phyloP scores from a whole-genome alignment of 1,140 invertebrate genomes.

The Pomacea maculata region DNA sequence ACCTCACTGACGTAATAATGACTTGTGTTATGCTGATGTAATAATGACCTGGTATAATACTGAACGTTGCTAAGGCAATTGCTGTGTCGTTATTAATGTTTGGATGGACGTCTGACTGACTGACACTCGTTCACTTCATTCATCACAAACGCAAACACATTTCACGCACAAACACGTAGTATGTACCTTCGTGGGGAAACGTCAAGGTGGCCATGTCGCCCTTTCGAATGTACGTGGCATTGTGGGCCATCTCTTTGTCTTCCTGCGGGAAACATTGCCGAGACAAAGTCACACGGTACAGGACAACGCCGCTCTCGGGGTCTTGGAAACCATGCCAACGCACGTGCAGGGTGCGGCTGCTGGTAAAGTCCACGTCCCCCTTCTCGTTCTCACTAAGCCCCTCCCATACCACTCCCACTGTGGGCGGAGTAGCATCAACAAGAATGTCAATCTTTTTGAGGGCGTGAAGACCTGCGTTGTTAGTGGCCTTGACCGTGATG shows the following conservation, averaged over 20 bases:
- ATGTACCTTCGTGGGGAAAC: slow-evolving; percentile 1
- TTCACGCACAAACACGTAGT: too few species aligned
- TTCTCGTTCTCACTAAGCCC: slow-evolving; percentile 13
- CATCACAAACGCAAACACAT: too few species aligned
- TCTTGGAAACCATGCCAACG: slow-evolving; percentile 45
- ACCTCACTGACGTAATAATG: too few species aligned
- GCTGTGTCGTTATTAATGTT: too few species aligned
- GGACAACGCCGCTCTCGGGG: slow-evolving; percentile 42
- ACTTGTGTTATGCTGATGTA: too few species aligned
- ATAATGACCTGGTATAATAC: too few species aligned
- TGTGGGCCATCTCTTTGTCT: slow-evolving; percentile 15
- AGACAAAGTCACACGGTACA: slow-evolving; percentile 32
- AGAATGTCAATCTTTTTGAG: slow-evolving; percentile 27
- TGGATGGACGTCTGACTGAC: too few species aligned
- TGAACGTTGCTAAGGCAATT: too few species aligned
- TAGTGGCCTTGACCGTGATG: slow-evolving; percentile 32
- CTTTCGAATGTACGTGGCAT: slow-evolving; percentile 1
- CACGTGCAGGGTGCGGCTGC: slow-evolving; percentile 17
- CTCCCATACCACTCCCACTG: slow-evolving; percentile 33
- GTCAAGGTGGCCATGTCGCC: slow-evolving; percentile 9
- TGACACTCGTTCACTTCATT: too few species aligned
- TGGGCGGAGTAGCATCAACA: slow-evolving; percentile 36
- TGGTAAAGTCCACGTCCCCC: slow-evolving; percentile 43
- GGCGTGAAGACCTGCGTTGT: slow-evolving; percentile 25
- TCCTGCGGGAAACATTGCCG: slow-evolving; percentile 22